phyloP scores from a whole-genome alignment of 2,113 vertebrate genomes.

The Dicrurus megarhynchus region DNA sequence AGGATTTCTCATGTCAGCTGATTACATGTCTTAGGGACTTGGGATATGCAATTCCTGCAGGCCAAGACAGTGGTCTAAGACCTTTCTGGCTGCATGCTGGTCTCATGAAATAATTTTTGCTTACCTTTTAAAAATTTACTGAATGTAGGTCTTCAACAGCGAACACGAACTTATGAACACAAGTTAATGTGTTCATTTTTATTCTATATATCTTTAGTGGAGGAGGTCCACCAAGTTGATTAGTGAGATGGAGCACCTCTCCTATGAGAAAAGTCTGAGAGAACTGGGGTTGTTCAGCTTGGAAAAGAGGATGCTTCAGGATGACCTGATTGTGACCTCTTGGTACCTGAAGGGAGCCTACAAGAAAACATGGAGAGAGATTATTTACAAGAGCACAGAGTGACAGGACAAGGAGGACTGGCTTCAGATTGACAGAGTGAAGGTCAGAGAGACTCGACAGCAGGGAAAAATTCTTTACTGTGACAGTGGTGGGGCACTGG shows the following conservation, averaged over 20 bases:
- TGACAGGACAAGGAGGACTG: background rate
- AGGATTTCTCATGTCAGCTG: background rate
- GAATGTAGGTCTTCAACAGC: background rate
- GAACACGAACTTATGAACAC: background rate
- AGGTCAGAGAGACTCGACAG: too few relatives aligned
- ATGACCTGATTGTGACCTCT: background rate
- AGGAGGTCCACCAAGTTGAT: background rate
- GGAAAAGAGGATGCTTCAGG: background rate
- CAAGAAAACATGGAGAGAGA: background rate
- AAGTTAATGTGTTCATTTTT: background rate
- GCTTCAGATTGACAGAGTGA: background rate
- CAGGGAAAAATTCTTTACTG: background rate
- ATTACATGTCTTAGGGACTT: fast-evolving
- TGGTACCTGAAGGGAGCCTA: background rate
- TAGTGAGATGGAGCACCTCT: background rate
- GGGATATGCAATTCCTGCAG: background rate
- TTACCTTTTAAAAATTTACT: background rate
- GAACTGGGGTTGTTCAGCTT: background rate
- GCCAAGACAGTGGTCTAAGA: background rate
- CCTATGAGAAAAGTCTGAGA: background rate
- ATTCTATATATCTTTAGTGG: background rate
- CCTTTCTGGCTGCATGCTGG: background rate
- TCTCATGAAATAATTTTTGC: background rate
- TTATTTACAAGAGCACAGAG: background rate
- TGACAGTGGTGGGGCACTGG: background rate